A percentile compares a stretch with the other conserved stretches of the same genome.
phyloP scores from a whole-genome alignment of 2,888 invertebrate genomes.

The Drosophila longiperda region DNA sequence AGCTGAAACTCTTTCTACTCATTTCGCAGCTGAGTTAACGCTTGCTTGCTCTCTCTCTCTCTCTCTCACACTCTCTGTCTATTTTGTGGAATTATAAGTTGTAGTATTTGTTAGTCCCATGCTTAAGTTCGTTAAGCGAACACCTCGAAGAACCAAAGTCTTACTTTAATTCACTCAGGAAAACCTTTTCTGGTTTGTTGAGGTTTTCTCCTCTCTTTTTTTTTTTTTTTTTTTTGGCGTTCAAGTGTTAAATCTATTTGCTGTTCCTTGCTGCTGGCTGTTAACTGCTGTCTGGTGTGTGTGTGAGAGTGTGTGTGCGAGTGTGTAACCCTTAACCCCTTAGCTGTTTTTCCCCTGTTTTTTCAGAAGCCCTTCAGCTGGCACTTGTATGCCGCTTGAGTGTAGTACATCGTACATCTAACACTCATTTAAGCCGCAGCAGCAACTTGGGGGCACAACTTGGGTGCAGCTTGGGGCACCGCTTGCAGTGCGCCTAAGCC shows the following conservation, averaged over 20 bases:
- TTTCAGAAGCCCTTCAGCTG: constrained; percentile 4
- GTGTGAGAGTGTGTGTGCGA: background rate
- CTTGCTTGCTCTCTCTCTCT: background rate
- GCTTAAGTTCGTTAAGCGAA: constrained; percentile 52
- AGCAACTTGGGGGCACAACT: constrained; percentile 5
- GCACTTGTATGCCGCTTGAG: constrained; percentile 27
- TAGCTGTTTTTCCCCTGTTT: background rate
- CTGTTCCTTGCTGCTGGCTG: constrained; percentile 42
- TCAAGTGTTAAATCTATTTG: constrained; percentile 70
- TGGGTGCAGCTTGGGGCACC: constrained; percentile 8
- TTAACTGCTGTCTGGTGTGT: constrained; percentile 57
- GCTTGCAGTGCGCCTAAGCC: constrained; percentile 38
- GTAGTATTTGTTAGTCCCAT: constrained; percentile 28
- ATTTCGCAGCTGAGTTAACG: constrained; percentile 36
- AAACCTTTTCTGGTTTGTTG: constrained; percentile 36
- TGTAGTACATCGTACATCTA: constrained; percentile 52
- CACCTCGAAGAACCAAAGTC: constrained; percentile 32
- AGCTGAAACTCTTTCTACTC: constrained; percentile 46
- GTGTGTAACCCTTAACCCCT: constrained; percentile 11
- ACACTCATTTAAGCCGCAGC: constrained; percentile 57
- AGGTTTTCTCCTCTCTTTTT: constrained; percentile 5
- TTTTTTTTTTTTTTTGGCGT: constrained; percentile 6
- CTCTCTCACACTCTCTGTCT: background rate
- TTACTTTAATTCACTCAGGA: constrained; percentile 31
- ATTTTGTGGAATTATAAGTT: background rate